Percentiles rank a stretch among this genome's conserved stretches.
Evolutionary conservation across 2,888 invertebrate species (phyloP).

Genomic region (Watsonalla binaria): DNA sequence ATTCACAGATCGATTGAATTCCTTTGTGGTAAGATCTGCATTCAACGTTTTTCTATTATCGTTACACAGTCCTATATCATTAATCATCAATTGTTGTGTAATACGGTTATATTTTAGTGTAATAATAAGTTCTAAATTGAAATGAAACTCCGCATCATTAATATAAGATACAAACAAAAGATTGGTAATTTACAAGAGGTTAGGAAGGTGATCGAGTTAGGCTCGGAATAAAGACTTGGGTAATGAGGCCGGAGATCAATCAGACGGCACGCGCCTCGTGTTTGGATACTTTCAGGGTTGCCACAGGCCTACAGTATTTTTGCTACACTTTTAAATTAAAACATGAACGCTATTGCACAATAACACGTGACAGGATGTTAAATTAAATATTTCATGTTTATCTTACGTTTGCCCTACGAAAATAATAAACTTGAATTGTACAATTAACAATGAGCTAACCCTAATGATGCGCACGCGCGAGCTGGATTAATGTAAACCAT

Average conservation of each 20-base stretch:
- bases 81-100: constrained; percentile 13
- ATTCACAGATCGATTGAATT: constrained; percentile 20
- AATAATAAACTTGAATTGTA: not conserved
- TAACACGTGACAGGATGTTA: not conserved
- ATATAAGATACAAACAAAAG: constrained; percentile 44
- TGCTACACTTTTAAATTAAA: not conserved
- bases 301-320: constrained; percentile 8
- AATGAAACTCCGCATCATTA: constrained; percentile 35
- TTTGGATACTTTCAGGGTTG: constrained; percentile 23
- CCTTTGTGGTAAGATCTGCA: constrained; percentile 16
- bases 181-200: constrained; percentile 18
- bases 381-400: no score
- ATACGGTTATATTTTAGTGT: constrained; percentile 13
- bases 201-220: constrained; percentile 15
- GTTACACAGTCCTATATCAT: not conserved
- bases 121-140: constrained; percentile 16
- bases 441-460: constrained; percentile 15
- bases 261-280: constrained; percentile 52
- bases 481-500: constrained; percentile 32
- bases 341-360: not conserved
- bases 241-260: constrained; percentile 53
- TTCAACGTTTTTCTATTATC: not conserved
- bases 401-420: no score
- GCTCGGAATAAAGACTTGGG: constrained; percentile 30
- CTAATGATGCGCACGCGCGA: constrained; percentile 41